Percentiles rank a stretch among this genome's conserved stretches.
These are phyloP conservation scores for Melozone crissalis DNA, from an alignment of 2,113 vertebrate species.

Conservation along the genomic window DNA sequence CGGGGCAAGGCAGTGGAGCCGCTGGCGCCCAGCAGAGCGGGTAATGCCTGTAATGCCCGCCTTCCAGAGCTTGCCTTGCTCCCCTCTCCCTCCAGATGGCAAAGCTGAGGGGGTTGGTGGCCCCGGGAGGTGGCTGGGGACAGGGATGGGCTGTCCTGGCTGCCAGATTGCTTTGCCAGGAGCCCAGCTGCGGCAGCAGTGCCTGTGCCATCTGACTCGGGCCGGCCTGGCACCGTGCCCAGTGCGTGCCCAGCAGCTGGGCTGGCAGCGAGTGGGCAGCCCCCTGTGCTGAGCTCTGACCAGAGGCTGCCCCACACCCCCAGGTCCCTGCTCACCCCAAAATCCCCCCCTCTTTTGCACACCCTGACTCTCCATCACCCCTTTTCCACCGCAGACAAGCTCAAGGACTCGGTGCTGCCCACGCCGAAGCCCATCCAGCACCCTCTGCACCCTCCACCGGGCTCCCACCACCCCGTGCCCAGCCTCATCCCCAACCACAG, in stretches of 20 bases:
- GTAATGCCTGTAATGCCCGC: slow-evolving; percentile 74
- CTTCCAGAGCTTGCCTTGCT: not conserved
- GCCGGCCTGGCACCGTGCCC: fast-evolving
- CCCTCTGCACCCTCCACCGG: slow-evolving; percentile 78
- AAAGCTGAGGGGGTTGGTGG: not conserved
- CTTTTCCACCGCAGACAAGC: slow-evolving; percentile 81
- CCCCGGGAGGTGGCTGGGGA: not conserved
- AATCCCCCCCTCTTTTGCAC: fast-evolving
- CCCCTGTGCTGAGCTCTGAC: not conserved
- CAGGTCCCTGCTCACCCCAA: not conserved
- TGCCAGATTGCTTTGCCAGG: not conserved
- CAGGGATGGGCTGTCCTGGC: not conserved
- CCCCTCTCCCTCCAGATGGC: slow-evolving; percentile 24
- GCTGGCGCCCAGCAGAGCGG: slow-evolving; percentile 86
- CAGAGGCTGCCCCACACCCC: not conserved
- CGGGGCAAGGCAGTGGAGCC: slow-evolving; percentile 84
- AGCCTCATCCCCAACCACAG: slow-evolving; percentile 86
- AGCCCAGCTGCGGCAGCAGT: not conserved
- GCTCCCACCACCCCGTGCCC: slow-evolving; percentile 84
- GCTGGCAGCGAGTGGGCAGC: not conserved
- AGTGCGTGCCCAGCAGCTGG: not conserved
- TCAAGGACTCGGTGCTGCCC: slow-evolving; percentile 86
- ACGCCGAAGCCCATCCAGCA: slow-evolving; percentile 88
- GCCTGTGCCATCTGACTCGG: not conserved
- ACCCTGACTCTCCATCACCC: fast-evolving